Conservation (phyloP, 2,113 vertebrate species). For the Bufo bufo region DNA sequence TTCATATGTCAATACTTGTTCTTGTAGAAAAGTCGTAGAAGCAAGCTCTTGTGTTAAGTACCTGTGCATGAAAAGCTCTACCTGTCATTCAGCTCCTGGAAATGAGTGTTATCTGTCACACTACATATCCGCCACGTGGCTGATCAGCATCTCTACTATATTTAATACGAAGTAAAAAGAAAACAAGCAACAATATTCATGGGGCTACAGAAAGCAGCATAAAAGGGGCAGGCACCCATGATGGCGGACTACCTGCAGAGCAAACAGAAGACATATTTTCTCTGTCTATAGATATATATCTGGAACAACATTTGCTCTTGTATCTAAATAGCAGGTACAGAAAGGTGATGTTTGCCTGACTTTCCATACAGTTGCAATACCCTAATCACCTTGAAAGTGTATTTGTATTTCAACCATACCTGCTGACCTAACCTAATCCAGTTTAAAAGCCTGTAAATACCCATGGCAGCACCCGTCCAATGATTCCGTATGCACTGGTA, state of each 20-base stretch:
- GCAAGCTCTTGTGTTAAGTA: background rate
- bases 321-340: background rate
- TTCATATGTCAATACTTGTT: too few species aligned
- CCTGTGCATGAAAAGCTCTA: background rate
- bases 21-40: background rate
- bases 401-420: background rate
- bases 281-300: background rate
- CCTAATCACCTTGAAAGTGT: background rate
- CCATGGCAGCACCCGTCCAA: slow-evolving; percentile 20
- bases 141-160: background rate
- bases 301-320: background rate
- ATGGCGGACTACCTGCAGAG: too few species aligned
- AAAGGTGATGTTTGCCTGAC: background rate
- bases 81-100: background rate
- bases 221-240: too few species aligned
- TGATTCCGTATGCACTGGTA: slow-evolving; percentile 27
- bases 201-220: too few species aligned
- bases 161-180: too few species aligned
- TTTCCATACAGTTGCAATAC: slow-evolving; percentile 4
- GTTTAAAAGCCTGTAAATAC: slow-evolving; percentile 18
- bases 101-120: background rate
- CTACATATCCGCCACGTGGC: background rate
- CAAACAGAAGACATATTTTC: too few species aligned
- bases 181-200: too few species aligned
- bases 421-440: slow-evolving; percentile 36